These are phyloP conservation scores for Etheostoma perlongum DNA, from an alignment of 2,797 vertebrate genomes.

Conservation along the genomic window DNA sequence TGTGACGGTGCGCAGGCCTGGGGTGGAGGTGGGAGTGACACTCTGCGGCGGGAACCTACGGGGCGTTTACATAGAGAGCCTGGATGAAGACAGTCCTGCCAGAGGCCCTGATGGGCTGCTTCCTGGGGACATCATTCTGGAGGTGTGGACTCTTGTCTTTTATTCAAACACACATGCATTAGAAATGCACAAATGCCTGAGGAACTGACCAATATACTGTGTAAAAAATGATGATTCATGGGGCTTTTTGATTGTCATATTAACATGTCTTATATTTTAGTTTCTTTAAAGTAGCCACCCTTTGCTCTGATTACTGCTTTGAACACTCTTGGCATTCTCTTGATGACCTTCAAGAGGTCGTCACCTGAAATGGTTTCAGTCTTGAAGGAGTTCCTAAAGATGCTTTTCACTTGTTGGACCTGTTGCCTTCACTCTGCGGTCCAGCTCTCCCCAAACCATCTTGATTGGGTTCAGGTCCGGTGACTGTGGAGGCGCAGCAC, in stretches of 20 bases:
- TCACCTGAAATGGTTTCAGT: too few species aligned
- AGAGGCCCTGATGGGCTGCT: slow-evolving; percentile 90
- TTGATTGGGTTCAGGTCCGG: too few species aligned
- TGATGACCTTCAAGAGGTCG: too few species aligned
- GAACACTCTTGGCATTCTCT: too few species aligned
- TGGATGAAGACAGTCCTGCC: slow-evolving; percentile 95
- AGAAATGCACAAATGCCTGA: slow-evolving; percentile 1
- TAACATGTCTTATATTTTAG: background rate
- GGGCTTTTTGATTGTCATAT: background rate
- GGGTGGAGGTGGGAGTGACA: slow-evolving; percentile 93
- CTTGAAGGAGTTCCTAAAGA: too few species aligned
- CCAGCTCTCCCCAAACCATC: too few species aligned
- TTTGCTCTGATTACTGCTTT: too few species aligned
- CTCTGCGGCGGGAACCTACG: slow-evolving; percentile 95
- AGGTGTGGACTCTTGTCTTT: slow-evolving; percentile 82
- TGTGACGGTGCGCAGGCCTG: slow-evolving; percentile 90
- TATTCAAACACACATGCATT: background rate
- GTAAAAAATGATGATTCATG: background rate
- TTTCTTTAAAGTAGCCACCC: too few species aligned
- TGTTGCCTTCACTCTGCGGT: too few species aligned
- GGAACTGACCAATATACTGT: background rate
- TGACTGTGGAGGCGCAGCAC: too few species aligned
- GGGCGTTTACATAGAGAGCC: slow-evolving; percentile 95
- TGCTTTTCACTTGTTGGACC: too few species aligned
- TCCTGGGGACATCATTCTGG: slow-evolving; percentile 93